phyloP scores from a whole-genome alignment of 2,113 vertebrate species.

The Gracilinanus agilis region DNA sequence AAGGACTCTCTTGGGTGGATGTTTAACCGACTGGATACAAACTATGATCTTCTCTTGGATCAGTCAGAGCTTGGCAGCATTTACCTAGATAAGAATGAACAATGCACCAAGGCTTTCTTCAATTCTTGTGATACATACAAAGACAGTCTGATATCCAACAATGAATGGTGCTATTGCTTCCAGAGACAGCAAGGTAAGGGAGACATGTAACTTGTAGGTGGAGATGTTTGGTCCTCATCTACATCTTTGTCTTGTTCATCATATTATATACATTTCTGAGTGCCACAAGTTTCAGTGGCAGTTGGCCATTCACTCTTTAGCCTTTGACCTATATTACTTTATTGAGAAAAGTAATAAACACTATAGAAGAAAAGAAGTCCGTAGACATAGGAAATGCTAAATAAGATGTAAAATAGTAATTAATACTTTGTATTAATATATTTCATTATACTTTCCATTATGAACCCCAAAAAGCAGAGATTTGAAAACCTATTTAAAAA shows the following conservation, averaged over 20 bases:
- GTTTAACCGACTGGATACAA: conserved; percentile 97
- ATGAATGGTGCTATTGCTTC: conserved; percentile 99
- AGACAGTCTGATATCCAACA: conserved; percentile 94
- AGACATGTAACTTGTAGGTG: not conserved
- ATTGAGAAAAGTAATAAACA: conserved; percentile 54
- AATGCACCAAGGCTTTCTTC: conserved; percentile 94
- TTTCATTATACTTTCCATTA: conserved; percentile 58
- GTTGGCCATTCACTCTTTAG: conserved; percentile 1
- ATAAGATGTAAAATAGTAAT: conserved; percentile 41
- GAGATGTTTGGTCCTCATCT: conserved; percentile 20
- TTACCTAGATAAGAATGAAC: conserved; percentile 94
- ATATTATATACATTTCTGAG: not conserved
- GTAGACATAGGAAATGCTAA: conserved; percentile 60
- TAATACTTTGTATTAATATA: conserved; percentile 70
- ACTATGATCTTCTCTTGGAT: conserved; percentile 95
- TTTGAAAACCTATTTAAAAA: conserved; percentile 67
- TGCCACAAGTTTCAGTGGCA: not conserved
- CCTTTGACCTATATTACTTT: conserved; percentile 47
- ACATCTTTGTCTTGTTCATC: conserved; percentile 30
- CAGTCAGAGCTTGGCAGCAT: conserved; percentile 95
- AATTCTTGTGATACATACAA: conserved; percentile 93
- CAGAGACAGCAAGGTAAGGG: conserved; percentile 96
- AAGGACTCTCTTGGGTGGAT: conserved; percentile 98
- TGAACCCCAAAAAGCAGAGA: conserved; percentile 35
- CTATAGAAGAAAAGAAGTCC: conserved; percentile 47